Conservation (phyloP, 2,113 vertebrate species). For the Ibidorhyncha struthersii region DNA sequence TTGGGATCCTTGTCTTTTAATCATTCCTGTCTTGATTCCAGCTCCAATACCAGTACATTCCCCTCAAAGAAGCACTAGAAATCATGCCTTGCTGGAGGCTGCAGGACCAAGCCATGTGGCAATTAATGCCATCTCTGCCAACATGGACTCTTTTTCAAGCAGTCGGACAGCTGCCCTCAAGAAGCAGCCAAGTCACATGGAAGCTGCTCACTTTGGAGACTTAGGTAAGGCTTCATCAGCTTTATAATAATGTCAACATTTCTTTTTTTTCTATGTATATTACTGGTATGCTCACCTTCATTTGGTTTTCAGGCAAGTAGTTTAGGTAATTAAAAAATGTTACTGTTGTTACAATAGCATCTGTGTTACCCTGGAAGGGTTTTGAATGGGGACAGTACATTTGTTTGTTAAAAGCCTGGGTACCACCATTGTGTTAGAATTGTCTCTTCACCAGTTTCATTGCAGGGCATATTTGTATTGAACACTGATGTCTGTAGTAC, state of each 20-base stretch:
- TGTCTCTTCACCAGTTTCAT: background rate
- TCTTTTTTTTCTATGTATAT: rapidly evolving
- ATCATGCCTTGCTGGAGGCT: slow-evolving; percentile 92
- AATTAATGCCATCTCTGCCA: slow-evolving; percentile 97
- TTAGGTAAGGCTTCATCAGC: slow-evolving; percentile 79
- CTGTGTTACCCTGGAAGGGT: background rate
- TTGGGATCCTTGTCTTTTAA: background rate
- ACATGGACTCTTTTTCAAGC: slow-evolving; percentile 97
- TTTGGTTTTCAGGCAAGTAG: background rate
- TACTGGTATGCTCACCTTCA: background rate
- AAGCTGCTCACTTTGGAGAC: slow-evolving; percentile 96
- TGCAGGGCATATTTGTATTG: background rate
- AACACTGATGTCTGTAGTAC: rapidly evolving
- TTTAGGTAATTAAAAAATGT: background rate
- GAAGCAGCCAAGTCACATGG: slow-evolving; percentile 97
- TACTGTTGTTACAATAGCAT: background rate
- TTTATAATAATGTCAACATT: rapidly evolving
- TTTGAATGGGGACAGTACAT: background rate
- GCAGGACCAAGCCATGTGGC: slow-evolving; percentile 97
- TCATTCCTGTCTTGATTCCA: slow-evolving; percentile 15
- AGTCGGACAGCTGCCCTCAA: slow-evolving; percentile 96
- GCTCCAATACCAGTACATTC: slow-evolving; percentile 81
- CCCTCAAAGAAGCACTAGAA: slow-evolving; percentile 83
- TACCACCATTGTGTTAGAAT: background rate
- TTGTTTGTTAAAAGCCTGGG: background rate